Evolutionary conservation across 2,888 invertebrate genomes (phyloP), one percentile per base, ranked within the genome.

Genomic region (Tryphoninae sp.): DNA sequence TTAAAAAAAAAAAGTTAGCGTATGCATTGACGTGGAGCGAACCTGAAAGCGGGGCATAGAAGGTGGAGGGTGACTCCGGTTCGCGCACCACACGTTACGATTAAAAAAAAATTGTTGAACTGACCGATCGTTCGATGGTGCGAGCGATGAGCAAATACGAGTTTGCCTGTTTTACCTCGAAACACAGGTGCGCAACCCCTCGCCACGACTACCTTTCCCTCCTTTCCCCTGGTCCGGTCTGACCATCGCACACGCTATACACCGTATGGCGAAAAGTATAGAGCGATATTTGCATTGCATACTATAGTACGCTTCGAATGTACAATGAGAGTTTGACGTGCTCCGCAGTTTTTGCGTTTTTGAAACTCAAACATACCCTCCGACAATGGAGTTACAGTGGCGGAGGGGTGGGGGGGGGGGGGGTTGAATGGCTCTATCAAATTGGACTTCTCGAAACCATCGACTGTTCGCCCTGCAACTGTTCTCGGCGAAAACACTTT

Each of bases 31-130:
- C 49, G 40, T 40, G 51, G 40, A 62, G 51, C 8, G 49, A 13
- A n/a, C 23, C 65, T 13, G 49, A 49, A 65, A 72, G 23, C 45
- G 33, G 22, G 11, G 61, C 59, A 26, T 33, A n/a, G 55, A 64
- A 45, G 42, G n/a, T 19, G 11, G 16, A 51, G 40, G 55, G 19
- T 9, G 16, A 76, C 53, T 40, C 22, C 11, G 22, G 13, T 51
- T 45, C 59, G 13, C 45, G 40, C 40, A 61, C n/a, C 22, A 40
- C 22, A 40, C 13, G 59, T 49, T 61, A 40, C 51, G 76, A 59
- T 61, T 59, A 72, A 55, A 68, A 67, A 74, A 75, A 78, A 78
- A 78, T 72, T 58, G 78, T 72, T 78, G 19, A 72, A 78, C 65
- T 59, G 65, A 78, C 71, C 58, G 78, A 72, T 78, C 40, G 78